Base-by-base conservation (phyloP, 2,113 vertebrate species). In the Pagrus major region DNA sequence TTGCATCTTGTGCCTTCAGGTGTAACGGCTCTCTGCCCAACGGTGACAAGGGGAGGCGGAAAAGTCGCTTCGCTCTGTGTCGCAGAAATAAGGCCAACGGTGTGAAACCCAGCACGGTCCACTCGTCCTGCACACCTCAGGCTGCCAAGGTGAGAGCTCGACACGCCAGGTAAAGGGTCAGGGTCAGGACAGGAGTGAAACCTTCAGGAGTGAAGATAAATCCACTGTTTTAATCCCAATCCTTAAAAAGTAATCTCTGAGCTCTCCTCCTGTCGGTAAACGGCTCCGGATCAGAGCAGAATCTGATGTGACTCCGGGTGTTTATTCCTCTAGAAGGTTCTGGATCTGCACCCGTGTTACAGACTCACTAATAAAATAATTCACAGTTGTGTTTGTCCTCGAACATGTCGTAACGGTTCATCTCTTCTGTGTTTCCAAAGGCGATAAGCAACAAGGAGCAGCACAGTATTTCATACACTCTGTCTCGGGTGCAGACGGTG, bases 391-490 rank as follows among this genome's bases (percentile, higher is more conserved):
- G 10, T 51, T 49, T 23, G 35, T 67, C 5, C 1, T n/a, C n/a
- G n/a, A n/a, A n/a, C 2, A n/a, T 12, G 1, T 8, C 27, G 25
- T 60, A 33, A 69, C 16, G 0, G 49, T 29, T 23, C 11, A 0
- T 33, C 21, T 69, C 20, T 0, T 0, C 25, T 65, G 23, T 75
- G 56, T 78, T 25, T 59, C n/a, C 47, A 0, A 42, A 99, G 98
- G 97, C 96, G 58, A 95, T 99, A 86, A 98, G 96, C 90, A 98
- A 96, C 89, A 99, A 97, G 91, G 96, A 96, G 92, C 97, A 97
- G 92, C 97, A 99, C 92, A 99, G 97, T 66, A 97, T 99, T 80
- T 99, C 97, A 0, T 99, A 97, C 51, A 98, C 96, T 1, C 94
- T 99, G 65, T 98, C 97, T 75, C 94, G 96, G 66, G 95, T 94